Percentiles rank a stretch among this genome's conserved stretches.
These are phyloP conservation scores for Ormyrus labotus DNA, from an alignment of 2,888 invertebrate genomes.

Conservation along the genomic window DNA sequence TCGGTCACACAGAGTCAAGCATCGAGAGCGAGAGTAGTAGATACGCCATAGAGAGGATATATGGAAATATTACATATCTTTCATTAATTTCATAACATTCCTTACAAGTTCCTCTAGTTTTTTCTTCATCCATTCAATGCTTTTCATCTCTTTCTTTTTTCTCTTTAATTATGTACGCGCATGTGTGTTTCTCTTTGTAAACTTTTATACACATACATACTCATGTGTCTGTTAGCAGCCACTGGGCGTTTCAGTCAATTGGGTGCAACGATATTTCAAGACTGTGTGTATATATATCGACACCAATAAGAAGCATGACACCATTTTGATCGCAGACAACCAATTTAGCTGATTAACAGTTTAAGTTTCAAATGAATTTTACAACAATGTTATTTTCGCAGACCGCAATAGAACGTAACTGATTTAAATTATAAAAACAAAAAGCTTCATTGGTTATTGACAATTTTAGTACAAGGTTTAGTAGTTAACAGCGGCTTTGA, in stretches of 20 bases:
- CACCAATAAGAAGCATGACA: conserved; percentile 74
- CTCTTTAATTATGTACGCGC: conserved; percentile 23
- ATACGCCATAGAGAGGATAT: conserved; percentile 72
- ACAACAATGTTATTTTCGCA: neutral
- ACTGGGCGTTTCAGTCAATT: conserved; percentile 39
- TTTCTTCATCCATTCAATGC: neutral
- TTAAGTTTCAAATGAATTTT: neutral
- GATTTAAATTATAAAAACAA: too few species aligned
- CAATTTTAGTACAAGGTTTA: too few species aligned
- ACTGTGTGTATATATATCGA: conserved; percentile 64
- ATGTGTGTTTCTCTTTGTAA: conserved; percentile 49
- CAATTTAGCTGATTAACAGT: neutral
- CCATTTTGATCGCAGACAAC: conserved; percentile 68
- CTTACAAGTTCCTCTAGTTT: conserved; percentile 1
- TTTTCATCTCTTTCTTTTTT: conserved; percentile 54
- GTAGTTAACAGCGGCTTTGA: too few species aligned
- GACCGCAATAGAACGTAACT: too few species aligned
- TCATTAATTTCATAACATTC: conserved; percentile 60
- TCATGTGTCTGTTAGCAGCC: conserved; percentile 37
- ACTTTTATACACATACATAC: conserved; percentile 20
- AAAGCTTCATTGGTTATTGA: too few species aligned
- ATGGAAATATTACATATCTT: conserved; percentile 70
- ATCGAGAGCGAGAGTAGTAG: conserved; percentile 67
- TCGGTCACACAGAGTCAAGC: conserved; percentile 65
- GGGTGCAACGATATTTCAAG: conserved; percentile 50